Evolutionary conservation across 2,797 vertebrate genomes (phyloP).

Genomic region (Muscicapa comitata): DNA sequence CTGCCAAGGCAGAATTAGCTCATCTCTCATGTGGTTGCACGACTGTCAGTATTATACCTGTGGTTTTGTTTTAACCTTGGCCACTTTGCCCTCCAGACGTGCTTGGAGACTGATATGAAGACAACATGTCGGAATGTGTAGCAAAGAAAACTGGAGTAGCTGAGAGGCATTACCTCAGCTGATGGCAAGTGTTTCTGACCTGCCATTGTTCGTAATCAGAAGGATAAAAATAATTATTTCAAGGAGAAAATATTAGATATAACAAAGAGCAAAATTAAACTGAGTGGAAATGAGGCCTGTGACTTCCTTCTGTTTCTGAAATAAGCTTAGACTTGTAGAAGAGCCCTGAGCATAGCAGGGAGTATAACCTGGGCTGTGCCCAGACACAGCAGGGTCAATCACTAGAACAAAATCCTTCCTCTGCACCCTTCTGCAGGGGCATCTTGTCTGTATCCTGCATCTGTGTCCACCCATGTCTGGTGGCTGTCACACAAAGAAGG

Average conservation of each 20-base stretch:
- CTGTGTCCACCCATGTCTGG: neutral
- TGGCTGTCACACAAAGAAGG: neutral
- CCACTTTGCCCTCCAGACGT: neutral
- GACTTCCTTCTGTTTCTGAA: neutral
- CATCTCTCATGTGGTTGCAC: neutral
- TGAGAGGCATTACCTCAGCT: neutral
- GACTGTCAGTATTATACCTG: neutral
- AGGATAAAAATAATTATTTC: neutral
- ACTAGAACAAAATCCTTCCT: neutral
- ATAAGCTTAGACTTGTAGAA: neutral
- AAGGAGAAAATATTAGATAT: neutral
- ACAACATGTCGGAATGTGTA: neutral
- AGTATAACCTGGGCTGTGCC: neutral
- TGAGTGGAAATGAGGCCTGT: neutral
- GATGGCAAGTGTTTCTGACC: neutral
- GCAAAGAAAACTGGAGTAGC: neutral
- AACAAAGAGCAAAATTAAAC: neutral
- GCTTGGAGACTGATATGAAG: neutral
- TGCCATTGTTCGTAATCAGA: neutral
- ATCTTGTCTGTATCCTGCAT: neutral
- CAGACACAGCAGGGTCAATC: rapidly evolving
- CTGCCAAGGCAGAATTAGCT: neutral
- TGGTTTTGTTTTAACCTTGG: neutral
- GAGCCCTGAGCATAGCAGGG: neutral
- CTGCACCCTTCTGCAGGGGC: neutral